Evolutionary conservation across 2,888 invertebrate genomes (phyloP), one percentile per base, ranked within the genome.

Genomic region (Ochropacha duplaris): DNA sequence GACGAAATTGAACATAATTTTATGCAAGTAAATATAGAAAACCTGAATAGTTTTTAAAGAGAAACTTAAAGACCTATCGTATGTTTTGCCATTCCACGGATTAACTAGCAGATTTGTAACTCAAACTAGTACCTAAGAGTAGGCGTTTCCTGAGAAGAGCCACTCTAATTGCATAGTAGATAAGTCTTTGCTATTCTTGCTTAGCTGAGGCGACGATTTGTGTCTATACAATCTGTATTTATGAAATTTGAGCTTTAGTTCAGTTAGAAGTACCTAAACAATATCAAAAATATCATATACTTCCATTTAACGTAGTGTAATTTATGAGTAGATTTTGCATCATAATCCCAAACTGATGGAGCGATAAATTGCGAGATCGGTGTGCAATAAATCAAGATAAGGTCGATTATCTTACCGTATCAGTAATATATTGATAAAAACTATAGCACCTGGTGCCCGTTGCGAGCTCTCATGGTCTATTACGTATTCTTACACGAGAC

Each of bases 361-460:
- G 63, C 63, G 69, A 76, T 79, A 75, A 75, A 72, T 72, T 72
- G 73, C 60, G 64, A 69, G 71, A 74, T 74, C 71, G 74, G 66
- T 76, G 68, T 69, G 74, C 75, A 69, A 80, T 81, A 80, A 76
- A 83, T 80, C 80, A 81, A 74, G 77, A 82, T 81, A 76, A 81
- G 61, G 62, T 54, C 63, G 66, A 69, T 70, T 75, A 78, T 74
- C 71, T 71, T 57, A 57, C 60, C 54, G 61, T 69, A 71, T 75
- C 69, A 65, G 66, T 66, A 76, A 75, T 79, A 70, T 68, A 72
- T 75, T 69, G 81, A 76, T 79, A 79, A 81, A 68, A 71, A 63
- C 56, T 58, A 64, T 57, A 52, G 36, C 58, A 60, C 56, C 58
- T 63, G 50, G 55, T 28, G 55, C 56, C 54, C 49, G 34, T 34